Percentiles rank a stretch among this genome's conserved stretches.
phyloP scores from a whole-genome alignment of 2,888 invertebrate genomes.

The Lasius platythorax region DNA sequence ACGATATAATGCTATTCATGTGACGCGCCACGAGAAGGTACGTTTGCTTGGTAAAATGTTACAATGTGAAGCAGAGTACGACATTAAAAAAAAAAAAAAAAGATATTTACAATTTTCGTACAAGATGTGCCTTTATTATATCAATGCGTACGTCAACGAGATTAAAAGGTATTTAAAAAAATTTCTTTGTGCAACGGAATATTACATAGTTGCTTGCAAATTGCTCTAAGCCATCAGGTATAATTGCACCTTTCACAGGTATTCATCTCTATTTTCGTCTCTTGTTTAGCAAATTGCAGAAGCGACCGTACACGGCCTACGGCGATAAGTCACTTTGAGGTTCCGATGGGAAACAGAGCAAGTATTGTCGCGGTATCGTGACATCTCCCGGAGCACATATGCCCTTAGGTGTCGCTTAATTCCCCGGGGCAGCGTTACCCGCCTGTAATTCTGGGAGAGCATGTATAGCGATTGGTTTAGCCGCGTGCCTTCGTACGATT shows the following conservation, averaged over 20 bases:
- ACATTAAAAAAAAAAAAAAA: not conserved
- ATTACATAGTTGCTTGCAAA: not conserved
- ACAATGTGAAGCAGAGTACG: not conserved
- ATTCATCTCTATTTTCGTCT: not conserved
- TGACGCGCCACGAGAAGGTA: not conserved
- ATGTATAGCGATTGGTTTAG: slow-evolving; percentile 78
- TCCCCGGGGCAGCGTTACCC: slow-evolving; percentile 74
- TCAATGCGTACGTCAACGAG: not conserved
- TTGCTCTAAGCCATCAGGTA: not conserved
- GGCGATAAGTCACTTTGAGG: slow-evolving; percentile 58
- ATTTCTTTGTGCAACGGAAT: not conserved
- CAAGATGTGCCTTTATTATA: not conserved
- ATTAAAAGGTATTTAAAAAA: not conserved
- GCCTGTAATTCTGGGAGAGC: slow-evolving; percentile 76
- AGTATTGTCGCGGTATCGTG: slow-evolving; percentile 66
- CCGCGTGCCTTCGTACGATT: slow-evolving; percentile 76
- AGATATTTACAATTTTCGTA: not conserved
- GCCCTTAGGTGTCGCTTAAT: slow-evolving; percentile 75
- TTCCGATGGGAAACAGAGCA: slow-evolving; percentile 62
- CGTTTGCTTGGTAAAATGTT: not conserved
- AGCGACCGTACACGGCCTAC: slow-evolving; percentile 36
- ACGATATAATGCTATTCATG: slow-evolving; percentile 15
- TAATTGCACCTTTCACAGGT: not conserved
- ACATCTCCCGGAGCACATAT: slow-evolving; percentile 72
- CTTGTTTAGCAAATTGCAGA: slow-evolving; percentile 10